These are phyloP conservation scores for Sorex fumeus DNA, from an alignment of 2,113 vertebrate genomes.

Conservation along the genomic window DNA sequence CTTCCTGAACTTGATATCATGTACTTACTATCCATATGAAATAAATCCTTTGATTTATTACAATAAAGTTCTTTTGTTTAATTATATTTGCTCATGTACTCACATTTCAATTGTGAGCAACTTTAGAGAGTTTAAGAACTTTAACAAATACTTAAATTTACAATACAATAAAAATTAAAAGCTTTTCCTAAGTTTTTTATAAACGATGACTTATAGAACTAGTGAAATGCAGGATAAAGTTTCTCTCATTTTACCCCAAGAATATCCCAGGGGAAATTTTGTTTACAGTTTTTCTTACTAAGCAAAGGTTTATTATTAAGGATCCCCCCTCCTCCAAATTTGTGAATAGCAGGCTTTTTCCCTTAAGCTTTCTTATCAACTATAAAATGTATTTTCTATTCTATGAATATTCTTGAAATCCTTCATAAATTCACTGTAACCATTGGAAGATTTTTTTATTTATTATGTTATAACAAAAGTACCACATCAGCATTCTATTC, in stretches of 20 bases:
- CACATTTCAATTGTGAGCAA: neutral
- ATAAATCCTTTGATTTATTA: neutral
- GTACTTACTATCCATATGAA: neutral
- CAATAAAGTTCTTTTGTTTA: neutral
- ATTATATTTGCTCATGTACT: neutral
- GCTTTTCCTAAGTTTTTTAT: neutral
- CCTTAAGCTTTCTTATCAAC: conserved; percentile 12
- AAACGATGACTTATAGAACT: neutral
- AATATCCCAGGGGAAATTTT: conserved; percentile 22
- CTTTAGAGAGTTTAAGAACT: neutral
- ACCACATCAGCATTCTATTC: neutral
- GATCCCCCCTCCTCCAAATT: neutral
- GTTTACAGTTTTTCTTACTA: conserved; percentile 52
- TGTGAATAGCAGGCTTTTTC: neutral
- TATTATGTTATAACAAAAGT: neutral
- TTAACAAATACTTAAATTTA: conserved; percentile 30
- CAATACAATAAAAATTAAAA: conserved; percentile 13
- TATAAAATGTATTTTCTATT: conserved; percentile 20
- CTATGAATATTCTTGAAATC: neutral
- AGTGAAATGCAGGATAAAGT: neutral
- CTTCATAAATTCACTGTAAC: neutral
- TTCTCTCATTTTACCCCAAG: conserved; percentile 39
- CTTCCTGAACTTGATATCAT: conserved; percentile 12
- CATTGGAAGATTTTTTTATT: neutral
- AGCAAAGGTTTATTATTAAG: neutral